Percentiles rank a stretch among this genome's conserved stretches.
phyloP scores from a whole-genome alignment of 2,888 invertebrate genomes.

The Drosophila bunnanda region DNA sequence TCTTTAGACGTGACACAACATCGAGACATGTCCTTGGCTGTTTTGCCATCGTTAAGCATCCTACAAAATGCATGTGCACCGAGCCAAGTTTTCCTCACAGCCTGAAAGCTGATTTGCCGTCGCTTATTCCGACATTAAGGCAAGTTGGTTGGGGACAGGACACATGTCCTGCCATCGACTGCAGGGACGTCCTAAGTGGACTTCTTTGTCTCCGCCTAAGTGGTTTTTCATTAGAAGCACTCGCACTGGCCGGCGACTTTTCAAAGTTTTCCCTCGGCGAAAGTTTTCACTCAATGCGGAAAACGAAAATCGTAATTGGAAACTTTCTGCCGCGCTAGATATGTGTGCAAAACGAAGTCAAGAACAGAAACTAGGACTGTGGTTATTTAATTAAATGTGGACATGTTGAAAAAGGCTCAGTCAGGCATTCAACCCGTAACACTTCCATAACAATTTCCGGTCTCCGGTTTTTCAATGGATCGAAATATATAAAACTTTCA shows the following conservation, averaged over 20 bases:
- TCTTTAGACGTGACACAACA: conserved; percentile 58
- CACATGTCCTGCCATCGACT: conserved; percentile 33
- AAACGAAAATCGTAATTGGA: conserved; percentile 58
- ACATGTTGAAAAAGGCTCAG: conserved; percentile 1
- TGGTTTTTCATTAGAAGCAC: conserved; percentile 70
- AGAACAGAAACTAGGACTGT: conserved; percentile 1
- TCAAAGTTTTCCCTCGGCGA: conserved; percentile 36
- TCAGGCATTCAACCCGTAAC: conserved; percentile 34
- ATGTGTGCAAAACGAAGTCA: conserved; percentile 26
- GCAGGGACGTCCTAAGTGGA: conserved; percentile 54
- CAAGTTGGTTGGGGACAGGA: neutral
- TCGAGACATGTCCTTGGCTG: conserved; percentile 44
- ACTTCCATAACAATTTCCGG: conserved; percentile 48
- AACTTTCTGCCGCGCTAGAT: conserved; percentile 42
- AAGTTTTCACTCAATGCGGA: conserved; percentile 46
- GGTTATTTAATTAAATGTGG: conserved; percentile 43
- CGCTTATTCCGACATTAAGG: conserved; percentile 59
- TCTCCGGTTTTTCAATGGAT: conserved; percentile 15
- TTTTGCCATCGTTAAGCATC: conserved; percentile 67
- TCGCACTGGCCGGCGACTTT: conserved; percentile 30
- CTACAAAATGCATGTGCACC: conserved; percentile 73
- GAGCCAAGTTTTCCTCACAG: conserved; percentile 45
- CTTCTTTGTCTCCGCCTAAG: conserved; percentile 67
- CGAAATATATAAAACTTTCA: too few species aligned
- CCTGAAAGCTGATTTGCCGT: conserved; percentile 18